These are phyloP conservation scores for Corythornis leucogaster DNA, from an alignment of 2,797 vertebrate genomes.

Conservation along the genomic window DNA sequence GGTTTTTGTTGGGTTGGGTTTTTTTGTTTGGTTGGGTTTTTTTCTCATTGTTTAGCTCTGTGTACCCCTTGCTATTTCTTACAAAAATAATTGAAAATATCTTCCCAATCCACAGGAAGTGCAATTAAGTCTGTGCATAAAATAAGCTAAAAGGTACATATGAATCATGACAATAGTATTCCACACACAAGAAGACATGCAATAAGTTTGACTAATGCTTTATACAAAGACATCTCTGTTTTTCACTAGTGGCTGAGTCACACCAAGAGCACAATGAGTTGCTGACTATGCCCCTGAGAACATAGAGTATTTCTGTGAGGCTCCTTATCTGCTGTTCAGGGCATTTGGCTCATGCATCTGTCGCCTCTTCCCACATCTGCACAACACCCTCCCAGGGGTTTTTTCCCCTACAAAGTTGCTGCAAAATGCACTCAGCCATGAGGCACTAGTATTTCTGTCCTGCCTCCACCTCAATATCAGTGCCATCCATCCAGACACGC, in stretches of 20 bases:
- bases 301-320: background rate
- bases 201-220: slow-evolving; percentile 3
- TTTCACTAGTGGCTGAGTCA: background rate
- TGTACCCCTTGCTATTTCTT: background rate
- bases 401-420: background rate
- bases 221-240: background rate
- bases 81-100: background rate
- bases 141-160: background rate
- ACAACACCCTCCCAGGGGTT: background rate
- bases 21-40: background rate
- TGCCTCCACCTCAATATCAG: background rate
- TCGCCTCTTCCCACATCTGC: background rate
- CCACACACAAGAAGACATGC: background rate
- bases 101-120: background rate
- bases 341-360: background rate
- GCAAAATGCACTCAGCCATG: background rate
- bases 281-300: background rate
- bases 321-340: background rate
- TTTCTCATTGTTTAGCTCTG: background rate
- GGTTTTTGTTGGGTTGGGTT: too few species aligned
- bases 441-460: background rate
- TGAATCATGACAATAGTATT: background rate
- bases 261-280: background rate
- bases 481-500: background rate
- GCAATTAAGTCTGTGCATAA: background rate